Conservation (phyloP, 2,888 invertebrate species). For the Hartigia nigra region DNA sequence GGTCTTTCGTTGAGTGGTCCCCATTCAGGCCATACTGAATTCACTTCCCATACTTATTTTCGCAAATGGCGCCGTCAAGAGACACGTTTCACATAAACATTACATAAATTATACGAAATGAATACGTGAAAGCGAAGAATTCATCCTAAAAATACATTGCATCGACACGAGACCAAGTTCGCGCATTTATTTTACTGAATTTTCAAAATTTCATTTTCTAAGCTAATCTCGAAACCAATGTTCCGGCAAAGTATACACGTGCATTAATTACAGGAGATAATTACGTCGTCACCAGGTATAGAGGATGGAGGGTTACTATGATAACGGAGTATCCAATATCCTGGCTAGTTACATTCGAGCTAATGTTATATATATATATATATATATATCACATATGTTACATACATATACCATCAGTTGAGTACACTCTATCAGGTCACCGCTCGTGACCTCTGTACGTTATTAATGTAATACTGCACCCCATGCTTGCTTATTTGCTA, state of each 20-base stretch:
- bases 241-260: conserved; percentile 39
- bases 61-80: neutral
- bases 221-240: neutral
- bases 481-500: neutral
- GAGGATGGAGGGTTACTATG: conserved; percentile 45
- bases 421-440: neutral
- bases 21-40: conserved; percentile 5
- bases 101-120: neutral
- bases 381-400: neutral
- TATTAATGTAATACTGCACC: conserved; percentile 38
- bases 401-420: neutral
- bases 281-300: conserved; percentile 42
- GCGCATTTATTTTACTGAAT: neutral
- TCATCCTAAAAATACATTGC: neutral
- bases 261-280: conserved; percentile 49
- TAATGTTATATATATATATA: neutral
- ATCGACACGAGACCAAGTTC: neutral
- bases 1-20: neutral
- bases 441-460: conserved; percentile 33
- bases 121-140: neutral
- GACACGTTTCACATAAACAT: neutral
- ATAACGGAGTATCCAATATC: conserved; percentile 47
- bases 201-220: neutral
- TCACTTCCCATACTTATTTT: neutral
- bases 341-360: conserved; percentile 39